Base-by-base conservation (phyloP, 2,113 vertebrate genomes). In the Hypomesus transpacificus region DNA sequence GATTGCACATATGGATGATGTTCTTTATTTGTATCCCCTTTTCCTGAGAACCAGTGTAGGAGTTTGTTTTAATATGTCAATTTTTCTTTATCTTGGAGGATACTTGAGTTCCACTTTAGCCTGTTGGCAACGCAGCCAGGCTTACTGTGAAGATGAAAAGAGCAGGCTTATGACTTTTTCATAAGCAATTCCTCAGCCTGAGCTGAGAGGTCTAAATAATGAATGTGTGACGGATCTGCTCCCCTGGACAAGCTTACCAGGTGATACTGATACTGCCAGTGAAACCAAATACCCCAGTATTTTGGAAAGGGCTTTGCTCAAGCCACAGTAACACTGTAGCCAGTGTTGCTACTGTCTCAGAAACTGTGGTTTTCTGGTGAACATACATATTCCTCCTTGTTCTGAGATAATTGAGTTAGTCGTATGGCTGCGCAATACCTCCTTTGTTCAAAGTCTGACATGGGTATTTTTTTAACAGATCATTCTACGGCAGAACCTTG, bases 131-230 rank as follows among this genome's bases (percentile, higher is more conserved):
- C 60, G 39, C 26, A 59, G 70, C 65, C 61, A 70, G 66, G 4
- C 50, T 31, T 75, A 69, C 26, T 71, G 54, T 63, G 59, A 7
- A 74, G 71, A 75, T 82, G 39, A 77, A 82, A 71, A 75, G 59
- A 5, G 64, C 24, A 60, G n/a, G 14, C 77, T 88, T 84, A 87
- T 89, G 68, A 80, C 70, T 89, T 51, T 86, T 92, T 86, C 62
- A 89, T 84, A 14, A 64, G 8, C 53, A 50, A 79, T 77, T 54
- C 73, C 80, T 50, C 54, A 80, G 74, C 71, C 14, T 24, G 51
- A 67, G 58, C 57, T 26, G 53, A 67, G 76, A n/a, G 7, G 60
- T 46, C 73, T 93, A 54, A 92, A 91, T 93, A 85, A 91, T 91
- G 72, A 61, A 93, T 89, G 50, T 28, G 28, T 16, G 75, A 73